Evolutionary conservation across 2,113 vertebrate species (phyloP), one percentile per base, ranked within the genome.

Genomic region (Spea multiplicata): DNA sequence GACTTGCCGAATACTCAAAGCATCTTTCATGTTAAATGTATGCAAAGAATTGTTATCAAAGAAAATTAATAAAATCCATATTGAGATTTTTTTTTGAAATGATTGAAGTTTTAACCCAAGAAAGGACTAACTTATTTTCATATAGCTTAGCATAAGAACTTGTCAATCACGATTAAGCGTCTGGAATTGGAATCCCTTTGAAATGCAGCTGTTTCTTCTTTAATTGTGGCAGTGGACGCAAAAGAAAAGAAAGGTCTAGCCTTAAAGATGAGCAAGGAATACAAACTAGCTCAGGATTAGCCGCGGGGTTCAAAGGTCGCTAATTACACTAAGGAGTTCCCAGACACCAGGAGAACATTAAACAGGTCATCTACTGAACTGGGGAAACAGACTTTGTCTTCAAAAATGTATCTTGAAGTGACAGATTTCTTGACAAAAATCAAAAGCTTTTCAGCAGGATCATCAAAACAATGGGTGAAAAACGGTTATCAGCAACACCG

Each of bases 201-300:
- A 94, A 94, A 93, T 93, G 93, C 92, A 94, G 93, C 93, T 93
- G 92, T 92, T 94, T 93, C 93, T 93, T 93, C 92, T 93, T 92
- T 93, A 93, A 93, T 93, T 92, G 90, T 93, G 89, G 89, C 89
- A 89, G 89, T 82, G 45, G 91, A 93, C 90, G 90, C 87, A 83
- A 87, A 91, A 93, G 90, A 92, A 93, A 93, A 92, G 91, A 92
- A 90, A 91, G 91, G 92, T 93, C 91, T 91, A 90, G 91, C 90
- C 92, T 92, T 93, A 91, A 91, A 91, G 93, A 93, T 92, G 92
- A 92, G 92, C 92, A 90, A 91, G 91, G 92, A 92, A 93, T 93
- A 94, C 92, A 93, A 93, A 92, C 92, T 90, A 93, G 92, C 91
- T 89, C 87, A 83, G 91, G 92, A 93, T 93, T 93, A 93, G 90